A percentile compares a stretch with the other conserved stretches of the same genome.
These are phyloP conservation scores for Cladopsammia gracilis DNA, from an alignment of 64 coral and sea anemone species.

Conservation along the genomic window DNA sequence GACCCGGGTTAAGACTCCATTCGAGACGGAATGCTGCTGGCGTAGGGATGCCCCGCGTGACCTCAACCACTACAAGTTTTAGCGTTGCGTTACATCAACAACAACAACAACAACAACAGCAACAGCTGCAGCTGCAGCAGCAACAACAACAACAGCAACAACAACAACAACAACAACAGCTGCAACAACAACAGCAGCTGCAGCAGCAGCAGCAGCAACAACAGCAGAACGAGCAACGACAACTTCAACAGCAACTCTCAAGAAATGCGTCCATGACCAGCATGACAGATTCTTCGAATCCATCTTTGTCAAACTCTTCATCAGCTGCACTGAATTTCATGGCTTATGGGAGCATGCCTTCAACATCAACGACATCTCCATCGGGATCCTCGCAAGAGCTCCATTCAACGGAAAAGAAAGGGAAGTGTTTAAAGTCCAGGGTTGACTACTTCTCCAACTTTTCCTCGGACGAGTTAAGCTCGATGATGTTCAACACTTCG, in stretches of 20 bases:
- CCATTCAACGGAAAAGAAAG: background rate
- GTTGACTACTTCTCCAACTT: slow-evolving; percentile 76
- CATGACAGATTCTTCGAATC: background rate
- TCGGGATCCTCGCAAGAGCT: background rate
- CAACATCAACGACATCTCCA: background rate
- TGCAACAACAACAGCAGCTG: background rate
- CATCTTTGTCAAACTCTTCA: background rate
- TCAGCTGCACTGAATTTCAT: background rate
- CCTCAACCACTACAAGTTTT: slow-evolving; percentile 28
- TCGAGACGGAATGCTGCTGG: background rate
- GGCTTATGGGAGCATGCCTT: slow-evolving; percentile 17
- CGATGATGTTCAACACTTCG: slow-evolving; percentile 46
- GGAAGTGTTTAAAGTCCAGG: background rate
- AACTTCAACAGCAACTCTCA: slow-evolving; percentile 6
- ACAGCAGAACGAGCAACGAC: background rate
- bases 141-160: slow-evolving; percentile 13
- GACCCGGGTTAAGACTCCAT: background rate
- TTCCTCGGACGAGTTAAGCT: slow-evolving; percentile 65
- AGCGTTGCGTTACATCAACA: slow-evolving; percentile 27
- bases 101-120: background rate
- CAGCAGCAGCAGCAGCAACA: background rate
- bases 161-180: slow-evolving; percentile 5
- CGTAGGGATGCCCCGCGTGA: slow-evolving; percentile 28
- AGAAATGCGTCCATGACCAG: background rate
- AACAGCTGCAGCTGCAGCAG: background rate